phyloP scores from a whole-genome alignment of 1,140 invertebrate genomes.

The Idris sp. region DNA sequence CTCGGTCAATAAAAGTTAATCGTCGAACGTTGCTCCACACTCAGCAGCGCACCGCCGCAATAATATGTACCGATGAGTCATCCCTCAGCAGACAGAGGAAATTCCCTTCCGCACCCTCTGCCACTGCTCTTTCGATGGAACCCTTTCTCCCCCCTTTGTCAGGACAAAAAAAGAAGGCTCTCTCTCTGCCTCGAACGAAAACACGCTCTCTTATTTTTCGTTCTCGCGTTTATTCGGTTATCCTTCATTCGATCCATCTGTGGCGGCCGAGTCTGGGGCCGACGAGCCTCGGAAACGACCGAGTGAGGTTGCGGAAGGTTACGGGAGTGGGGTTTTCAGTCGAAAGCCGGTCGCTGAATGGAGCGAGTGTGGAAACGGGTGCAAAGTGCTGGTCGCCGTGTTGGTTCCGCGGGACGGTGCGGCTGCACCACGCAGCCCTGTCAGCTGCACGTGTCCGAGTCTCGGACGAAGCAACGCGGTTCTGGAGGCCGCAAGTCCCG shows the following conservation, averaged over 20 bases:
- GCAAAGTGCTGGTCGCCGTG: slow-evolving; percentile 72
- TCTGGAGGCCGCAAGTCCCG: slow-evolving; percentile 65
- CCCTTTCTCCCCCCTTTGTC: not conserved
- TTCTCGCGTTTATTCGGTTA: slow-evolving; percentile 37
- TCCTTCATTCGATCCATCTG: slow-evolving; percentile 62
- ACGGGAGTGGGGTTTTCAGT: slow-evolving; percentile 65
- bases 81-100: not conserved
- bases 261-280: slow-evolving; percentile 31
- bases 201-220: slow-evolving; percentile 37
- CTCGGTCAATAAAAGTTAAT: no score
- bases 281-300: slow-evolving; percentile 37
- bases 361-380: slow-evolving; percentile 79
- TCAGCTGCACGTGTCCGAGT: slow-evolving; percentile 75
- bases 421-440: slow-evolving; percentile 72
- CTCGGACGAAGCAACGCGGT: slow-evolving; percentile 68
- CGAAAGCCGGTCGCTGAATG: slow-evolving; percentile 84
- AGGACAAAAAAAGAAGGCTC: not conserved
- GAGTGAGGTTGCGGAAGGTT: slow-evolving; percentile 52
- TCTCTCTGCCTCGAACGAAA: slow-evolving; percentile 4
- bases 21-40: slow-evolving; percentile 26
- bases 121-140: not conserved
- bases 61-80: slow-evolving; percentile 47
- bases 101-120: slow-evolving; percentile 3
- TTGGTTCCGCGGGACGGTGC: slow-evolving; percentile 67
- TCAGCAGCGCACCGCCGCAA: slow-evolving; percentile 7